Conservation (phyloP, 2,797 vertebrate species). For the Phoxinus dragarum region DNA sequence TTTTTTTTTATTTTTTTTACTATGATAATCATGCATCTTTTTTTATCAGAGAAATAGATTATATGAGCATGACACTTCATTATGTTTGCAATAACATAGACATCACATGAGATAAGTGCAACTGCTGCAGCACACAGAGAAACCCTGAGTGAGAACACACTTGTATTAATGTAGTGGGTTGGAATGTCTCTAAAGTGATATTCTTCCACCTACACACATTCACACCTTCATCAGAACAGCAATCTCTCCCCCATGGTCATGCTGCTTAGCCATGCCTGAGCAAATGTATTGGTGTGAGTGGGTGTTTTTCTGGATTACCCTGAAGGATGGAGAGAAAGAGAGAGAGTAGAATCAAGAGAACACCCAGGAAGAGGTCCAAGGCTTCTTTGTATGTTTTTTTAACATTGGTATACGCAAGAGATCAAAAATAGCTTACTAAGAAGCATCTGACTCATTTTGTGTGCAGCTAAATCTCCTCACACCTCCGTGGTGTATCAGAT, state of each 20-base stretch:
- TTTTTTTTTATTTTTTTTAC: background rate
- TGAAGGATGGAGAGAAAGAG: conserved; percentile 67
- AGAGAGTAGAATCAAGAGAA: conserved; percentile 55
- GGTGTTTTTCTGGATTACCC: conserved; percentile 75
- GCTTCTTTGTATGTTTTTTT: conserved; percentile 50
- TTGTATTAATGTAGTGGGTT: conserved; percentile 49
- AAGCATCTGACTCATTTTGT: conserved; percentile 75
- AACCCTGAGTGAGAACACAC: conserved; percentile 29
- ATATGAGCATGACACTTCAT: background rate
- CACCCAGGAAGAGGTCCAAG: conserved; percentile 51
- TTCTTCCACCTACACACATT: conserved; percentile 55
- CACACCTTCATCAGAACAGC: conserved; percentile 53
- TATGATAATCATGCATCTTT: background rate
- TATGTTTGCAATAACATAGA: conserved; percentile 13
- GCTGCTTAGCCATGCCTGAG: conserved; percentile 55
- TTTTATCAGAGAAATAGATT: background rate
- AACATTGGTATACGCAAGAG: conserved; percentile 47
- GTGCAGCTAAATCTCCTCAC: conserved; percentile 63
- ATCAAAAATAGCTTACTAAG: conserved; percentile 80
- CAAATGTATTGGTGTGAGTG: conserved; percentile 63
- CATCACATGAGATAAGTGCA: background rate
- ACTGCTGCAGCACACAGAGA: conserved; percentile 29
- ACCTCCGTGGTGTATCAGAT: conserved; percentile 57
- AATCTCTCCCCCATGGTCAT: conserved; percentile 53
- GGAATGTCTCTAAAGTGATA: conserved; percentile 58